Evolutionary conservation across 2,113 vertebrate species (phyloP).

Genomic region (Saccopteryx leptura): DNA sequence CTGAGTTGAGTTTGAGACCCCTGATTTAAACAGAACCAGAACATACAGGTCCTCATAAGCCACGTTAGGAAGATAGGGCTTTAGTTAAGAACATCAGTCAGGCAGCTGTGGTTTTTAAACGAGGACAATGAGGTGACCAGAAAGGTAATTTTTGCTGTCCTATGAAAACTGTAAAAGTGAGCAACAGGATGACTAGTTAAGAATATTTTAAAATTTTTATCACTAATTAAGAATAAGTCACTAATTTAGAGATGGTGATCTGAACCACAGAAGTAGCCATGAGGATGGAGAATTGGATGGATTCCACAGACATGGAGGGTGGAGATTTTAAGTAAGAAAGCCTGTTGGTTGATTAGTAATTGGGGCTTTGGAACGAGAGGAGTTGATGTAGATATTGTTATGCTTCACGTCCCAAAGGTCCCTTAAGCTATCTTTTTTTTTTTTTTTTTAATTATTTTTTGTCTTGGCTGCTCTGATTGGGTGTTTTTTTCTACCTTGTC

Average conservation of each 20-base stretch:
- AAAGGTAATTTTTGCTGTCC: background rate
- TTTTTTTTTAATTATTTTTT: no score
- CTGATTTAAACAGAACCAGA: background rate
- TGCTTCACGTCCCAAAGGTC: no score
- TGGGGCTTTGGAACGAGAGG: background rate
- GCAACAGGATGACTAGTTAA: background rate
- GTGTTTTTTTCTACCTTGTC: no score
- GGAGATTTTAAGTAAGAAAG: background rate
- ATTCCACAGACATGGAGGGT: background rate
- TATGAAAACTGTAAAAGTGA: background rate
- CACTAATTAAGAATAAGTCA: slow-evolving; percentile 5
- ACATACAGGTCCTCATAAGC: background rate
- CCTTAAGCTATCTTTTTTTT: no score
- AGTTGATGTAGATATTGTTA: background rate
- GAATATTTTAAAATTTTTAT: background rate
- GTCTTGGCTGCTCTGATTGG: no score
- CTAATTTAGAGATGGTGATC: background rate
- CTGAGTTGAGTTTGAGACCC: no score
- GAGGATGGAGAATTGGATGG: background rate
- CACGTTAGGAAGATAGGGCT: background rate
- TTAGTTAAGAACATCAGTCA: background rate
- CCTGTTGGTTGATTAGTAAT: background rate
- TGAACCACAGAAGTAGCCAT: background rate
- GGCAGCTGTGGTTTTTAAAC: background rate
- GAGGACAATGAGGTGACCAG: background rate